Evolutionary conservation across 2,113 vertebrate genomes (phyloP), one percentile per base, ranked within the genome.

Genomic region (Gadus chalcogrammus): DNA sequence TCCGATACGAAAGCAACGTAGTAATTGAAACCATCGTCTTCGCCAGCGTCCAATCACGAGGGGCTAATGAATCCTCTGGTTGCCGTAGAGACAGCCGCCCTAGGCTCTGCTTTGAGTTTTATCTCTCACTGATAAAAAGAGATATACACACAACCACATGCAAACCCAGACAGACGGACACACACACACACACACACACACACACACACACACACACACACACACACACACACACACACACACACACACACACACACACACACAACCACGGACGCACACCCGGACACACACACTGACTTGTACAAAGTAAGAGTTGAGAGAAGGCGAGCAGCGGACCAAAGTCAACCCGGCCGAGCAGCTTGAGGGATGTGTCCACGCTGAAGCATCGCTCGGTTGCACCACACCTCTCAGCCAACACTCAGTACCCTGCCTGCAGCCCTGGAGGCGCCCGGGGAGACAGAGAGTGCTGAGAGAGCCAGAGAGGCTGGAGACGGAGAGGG

Each of bases 11-110:
- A 81, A 76, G 78, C 88, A 62, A 82, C 88, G 69, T 88, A 87
- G 89, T 88, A 90, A 89, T 75, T 88, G 79, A 75, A 74, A 87
- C 82, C 87, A 85, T 13, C 82, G 87, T 86, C 76, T 67, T 74
- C 79, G 82, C 79, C 6, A 35, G 87, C 80, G 82, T 89, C 72
- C 75, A 87, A 85, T 83, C 86, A 77, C 77, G 85, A 82, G 82
- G 79, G 66, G 35, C 85, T 82, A 88, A 91, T 76, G 79, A 80
- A 84, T 88, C 85, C 75, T 77, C 8, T 69, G 73, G 86, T 61
- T 71, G 62, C 71, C 61, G 15, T 84, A 69, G 83, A 84, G 78
- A 75, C 67, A 52, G 78, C 65, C 24, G 24, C 38, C 38, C 80
- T 52, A 75, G 75, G 74, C 78, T 75, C 77, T 84, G 77, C 71